Conservation (phyloP, 2,113 vertebrate genomes). For the Oplegnathus fasciatus region DNA sequence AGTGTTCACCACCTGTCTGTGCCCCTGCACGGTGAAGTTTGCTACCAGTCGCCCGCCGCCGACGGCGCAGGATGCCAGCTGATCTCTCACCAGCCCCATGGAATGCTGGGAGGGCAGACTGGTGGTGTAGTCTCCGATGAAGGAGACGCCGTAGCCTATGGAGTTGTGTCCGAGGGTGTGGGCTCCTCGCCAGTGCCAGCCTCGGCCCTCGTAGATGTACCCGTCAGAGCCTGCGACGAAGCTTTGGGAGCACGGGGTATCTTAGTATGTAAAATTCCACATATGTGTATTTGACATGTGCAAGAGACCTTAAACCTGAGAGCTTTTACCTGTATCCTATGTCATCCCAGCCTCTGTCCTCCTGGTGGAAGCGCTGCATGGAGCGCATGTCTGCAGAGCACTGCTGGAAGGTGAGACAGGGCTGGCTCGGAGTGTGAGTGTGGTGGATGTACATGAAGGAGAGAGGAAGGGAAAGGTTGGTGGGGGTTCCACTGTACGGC, state of each 20-base stretch:
- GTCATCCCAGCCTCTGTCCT: constrained; percentile 87
- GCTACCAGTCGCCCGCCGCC: constrained; percentile 64
- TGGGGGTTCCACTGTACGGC: constrained; percentile 87
- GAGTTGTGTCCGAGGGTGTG: constrained; percentile 91
- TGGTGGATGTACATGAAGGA: constrained; percentile 90
- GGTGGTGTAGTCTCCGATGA: constrained; percentile 88
- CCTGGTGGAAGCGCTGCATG: constrained; percentile 93
- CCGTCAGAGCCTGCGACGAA: constrained; percentile 92
- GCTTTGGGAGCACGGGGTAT: constrained; percentile 70
- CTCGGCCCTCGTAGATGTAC: constrained; percentile 90
- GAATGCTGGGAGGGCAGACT: constrained; percentile 74
- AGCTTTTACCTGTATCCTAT: constrained; percentile 91
- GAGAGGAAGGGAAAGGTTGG: constrained; percentile 81
- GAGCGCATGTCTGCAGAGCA: constrained; percentile 87
- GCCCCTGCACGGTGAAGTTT: constrained; percentile 84
- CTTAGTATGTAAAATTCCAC: neutral
- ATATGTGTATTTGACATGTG: too few relatives aligned
- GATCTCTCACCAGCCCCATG: constrained; percentile 84
- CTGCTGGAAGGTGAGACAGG: constrained; percentile 84
- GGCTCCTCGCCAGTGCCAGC: constrained; percentile 90
- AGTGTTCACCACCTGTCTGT: constrained; percentile 88
- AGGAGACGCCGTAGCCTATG: constrained; percentile 87
- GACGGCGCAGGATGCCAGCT: constrained; percentile 84
- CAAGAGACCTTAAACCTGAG: too few relatives aligned
- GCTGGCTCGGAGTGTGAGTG: constrained; percentile 82